Conservation (phyloP, 2,888 invertebrate species). For the Alloplasta piceator region DNA sequence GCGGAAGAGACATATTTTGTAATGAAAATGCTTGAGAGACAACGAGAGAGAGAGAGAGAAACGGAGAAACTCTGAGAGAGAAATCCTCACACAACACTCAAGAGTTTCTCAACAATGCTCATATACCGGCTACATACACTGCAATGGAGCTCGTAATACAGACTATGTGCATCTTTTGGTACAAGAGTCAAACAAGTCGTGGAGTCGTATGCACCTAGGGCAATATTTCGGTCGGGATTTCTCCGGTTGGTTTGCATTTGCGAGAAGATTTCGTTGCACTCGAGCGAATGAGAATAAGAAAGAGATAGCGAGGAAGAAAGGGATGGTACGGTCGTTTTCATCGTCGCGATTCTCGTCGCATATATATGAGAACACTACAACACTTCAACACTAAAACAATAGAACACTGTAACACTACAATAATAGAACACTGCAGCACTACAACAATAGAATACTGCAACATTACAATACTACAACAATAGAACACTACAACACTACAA, state of each 20-base stretch:
- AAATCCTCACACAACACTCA: not conserved
- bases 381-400: too few species aligned
- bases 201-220: slow-evolving; percentile 10
- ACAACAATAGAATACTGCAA: too few species aligned
- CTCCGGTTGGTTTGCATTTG: slow-evolving; percentile 27
- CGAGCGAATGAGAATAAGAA: slow-evolving; percentile 12
- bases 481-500: too few species aligned
- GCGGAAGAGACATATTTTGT: slow-evolving; percentile 12
- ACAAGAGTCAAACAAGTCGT: slow-evolving; percentile 29
- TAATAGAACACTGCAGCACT: too few species aligned
- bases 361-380: slow-evolving; percentile 24
- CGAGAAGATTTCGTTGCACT: slow-evolving; percentile 35
- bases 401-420: too few species aligned
- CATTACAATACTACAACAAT: too few species aligned
- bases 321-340: slow-evolving; percentile 45
- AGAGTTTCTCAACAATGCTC: slow-evolving; percentile 9
- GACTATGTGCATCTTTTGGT: slow-evolving; percentile 8
- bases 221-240: slow-evolving; percentile 34
- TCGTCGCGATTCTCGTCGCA: slow-evolving; percentile 7
- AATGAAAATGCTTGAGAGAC: slow-evolving; percentile 35
- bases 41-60: slow-evolving; percentile 17
- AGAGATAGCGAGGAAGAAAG: not conserved
- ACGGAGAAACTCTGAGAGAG: slow-evolving; percentile 2
- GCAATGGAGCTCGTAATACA: slow-evolving; percentile 9
- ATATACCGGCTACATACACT: not conserved